Conservation (phyloP, 2,888 invertebrate genomes). For the Laspeyria flexula region DNA sequence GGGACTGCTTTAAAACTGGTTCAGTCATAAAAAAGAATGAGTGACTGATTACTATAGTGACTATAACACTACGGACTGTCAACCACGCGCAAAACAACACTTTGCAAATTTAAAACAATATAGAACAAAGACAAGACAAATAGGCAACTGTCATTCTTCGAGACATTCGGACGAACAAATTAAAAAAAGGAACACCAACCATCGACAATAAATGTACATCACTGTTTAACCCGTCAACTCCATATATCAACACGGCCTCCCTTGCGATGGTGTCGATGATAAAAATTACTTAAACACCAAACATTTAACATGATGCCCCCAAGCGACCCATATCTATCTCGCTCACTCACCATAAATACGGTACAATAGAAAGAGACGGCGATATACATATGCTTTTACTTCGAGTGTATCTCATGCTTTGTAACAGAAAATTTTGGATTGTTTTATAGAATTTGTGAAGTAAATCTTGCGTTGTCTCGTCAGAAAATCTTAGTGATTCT, state of each 20-base stretch:
- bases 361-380: constrained; percentile 44
- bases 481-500: constrained; percentile 66
- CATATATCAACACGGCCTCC: constrained; percentile 80
- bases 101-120: neutral
- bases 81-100: neutral
- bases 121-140: constrained; percentile 1
- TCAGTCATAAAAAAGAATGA: no score
- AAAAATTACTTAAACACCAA: constrained; percentile 86
- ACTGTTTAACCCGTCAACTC: constrained; percentile 69
- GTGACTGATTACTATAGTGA: no score
- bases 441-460: constrained; percentile 49
- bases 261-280: constrained; percentile 83
- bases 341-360: constrained; percentile 45
- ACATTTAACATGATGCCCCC: constrained; percentile 79
- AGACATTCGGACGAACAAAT: constrained; percentile 18
- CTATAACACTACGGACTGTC: neutral
- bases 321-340: constrained; percentile 59
- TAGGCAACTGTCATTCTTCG: constrained; percentile 7
- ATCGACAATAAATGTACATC: constrained; percentile 62
- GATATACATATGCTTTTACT: constrained; percentile 37
- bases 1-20: no score
- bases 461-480: constrained; percentile 74
- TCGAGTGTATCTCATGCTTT: constrained; percentile 51
- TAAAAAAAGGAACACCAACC: constrained; percentile 18
- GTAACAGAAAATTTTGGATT: constrained; percentile 49